Base-by-base conservation (phyloP, 30 jellyfish, hydroid and myxozoan genomes). In the Aurelia aurita region DNA sequence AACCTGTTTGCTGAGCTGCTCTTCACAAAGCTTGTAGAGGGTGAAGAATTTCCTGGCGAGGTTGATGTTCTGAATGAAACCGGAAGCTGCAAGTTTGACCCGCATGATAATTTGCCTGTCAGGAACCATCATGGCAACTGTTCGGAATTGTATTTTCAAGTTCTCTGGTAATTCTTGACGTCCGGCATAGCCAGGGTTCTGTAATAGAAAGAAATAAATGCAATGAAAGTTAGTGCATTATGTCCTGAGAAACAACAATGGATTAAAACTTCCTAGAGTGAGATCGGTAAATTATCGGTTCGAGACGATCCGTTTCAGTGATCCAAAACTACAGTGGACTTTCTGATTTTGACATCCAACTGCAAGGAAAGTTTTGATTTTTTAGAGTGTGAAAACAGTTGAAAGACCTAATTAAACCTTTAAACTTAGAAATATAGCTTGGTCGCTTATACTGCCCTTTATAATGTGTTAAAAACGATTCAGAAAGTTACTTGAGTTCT, bases 131-230 rank as follows among this genome's bases (percentile, higher is more conserved):
- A 91, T 91, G 11, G 98, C 98, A 13, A 91, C 98, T 0, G 95
- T 91, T 31, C 98, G 85, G 82, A 91, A 91, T 78, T 91, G 98
- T 8, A 91, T 80, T 69, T 91, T 91, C 77, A 91, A 54, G 70
- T 91, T 91, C 44, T 91, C 98, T 32, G 98, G 98, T 5, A 91
- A 87, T 57, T 91, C 98, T 71, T 91, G 98, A 28, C 98, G 90
- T 12, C 98, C 98, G 22, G 98, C 98, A 58, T 91, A 91, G 3
- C 98, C 98, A 58, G 98, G 98, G 58, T 91, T 91, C 97, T 90
- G 62, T 34, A 49, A 29, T 14, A 32, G 82, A 70, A 55, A 59
- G 3, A 15, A 14, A 20, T 22, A 15, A 14, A 20, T 22, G 16
- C 29, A 8, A 59, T 12, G 5, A n/a, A 59, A 0, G 19, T 20